A percentile compares a stretch with the other conserved stretches of the same genome.
phyloP scores from a whole-genome alignment of 2,888 invertebrate genomes.

The Drosophila antonietae region DNA sequence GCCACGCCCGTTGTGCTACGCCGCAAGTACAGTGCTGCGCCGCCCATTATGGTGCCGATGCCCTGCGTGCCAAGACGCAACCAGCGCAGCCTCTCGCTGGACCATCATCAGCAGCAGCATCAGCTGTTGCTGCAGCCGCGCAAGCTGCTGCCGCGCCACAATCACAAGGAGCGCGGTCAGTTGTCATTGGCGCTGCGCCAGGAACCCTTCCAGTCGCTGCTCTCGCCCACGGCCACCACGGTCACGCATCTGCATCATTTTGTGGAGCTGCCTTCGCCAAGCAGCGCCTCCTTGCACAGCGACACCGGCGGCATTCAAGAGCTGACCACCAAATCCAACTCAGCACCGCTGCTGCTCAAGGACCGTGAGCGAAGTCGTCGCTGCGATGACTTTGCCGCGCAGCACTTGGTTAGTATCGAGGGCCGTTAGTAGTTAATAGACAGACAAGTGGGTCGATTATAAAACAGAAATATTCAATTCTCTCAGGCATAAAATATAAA shows the following conservation, averaged over 20 bases:
- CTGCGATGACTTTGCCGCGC: slow-evolving; percentile 83
- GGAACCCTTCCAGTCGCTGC: slow-evolving; percentile 83
- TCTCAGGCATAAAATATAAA: no score
- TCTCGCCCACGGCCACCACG: slow-evolving; percentile 69
- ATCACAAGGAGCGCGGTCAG: slow-evolving; percentile 76
- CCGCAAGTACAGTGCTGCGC: slow-evolving; percentile 80
- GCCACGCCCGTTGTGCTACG: slow-evolving; percentile 79
- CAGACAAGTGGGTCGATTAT: no score
- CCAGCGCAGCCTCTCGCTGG: slow-evolving; percentile 83
- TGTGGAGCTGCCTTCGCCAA: slow-evolving; percentile 84
- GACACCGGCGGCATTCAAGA: slow-evolving; percentile 83
- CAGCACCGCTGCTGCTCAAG: slow-evolving; percentile 84
- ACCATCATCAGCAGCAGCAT: slow-evolving; percentile 69
- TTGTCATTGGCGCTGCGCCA: slow-evolving; percentile 83
- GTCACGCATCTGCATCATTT: slow-evolving; percentile 77
- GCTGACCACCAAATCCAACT: slow-evolving; percentile 84
- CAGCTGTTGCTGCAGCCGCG: slow-evolving; percentile 64
- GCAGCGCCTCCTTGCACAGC: slow-evolving; percentile 84
- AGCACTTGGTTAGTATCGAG: slow-evolving; percentile 82
- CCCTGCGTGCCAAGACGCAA: slow-evolving; percentile 71
- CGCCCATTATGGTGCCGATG: slow-evolving; percentile 78
- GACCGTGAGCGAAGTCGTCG: slow-evolving; percentile 76
- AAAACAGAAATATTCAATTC: no score
- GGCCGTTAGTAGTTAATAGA: neutral
- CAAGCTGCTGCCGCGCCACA: slow-evolving; percentile 59